phyloP scores from a whole-genome alignment of 1,140 invertebrate genomes.

The Macrotrachela quadricornifera region DNA sequence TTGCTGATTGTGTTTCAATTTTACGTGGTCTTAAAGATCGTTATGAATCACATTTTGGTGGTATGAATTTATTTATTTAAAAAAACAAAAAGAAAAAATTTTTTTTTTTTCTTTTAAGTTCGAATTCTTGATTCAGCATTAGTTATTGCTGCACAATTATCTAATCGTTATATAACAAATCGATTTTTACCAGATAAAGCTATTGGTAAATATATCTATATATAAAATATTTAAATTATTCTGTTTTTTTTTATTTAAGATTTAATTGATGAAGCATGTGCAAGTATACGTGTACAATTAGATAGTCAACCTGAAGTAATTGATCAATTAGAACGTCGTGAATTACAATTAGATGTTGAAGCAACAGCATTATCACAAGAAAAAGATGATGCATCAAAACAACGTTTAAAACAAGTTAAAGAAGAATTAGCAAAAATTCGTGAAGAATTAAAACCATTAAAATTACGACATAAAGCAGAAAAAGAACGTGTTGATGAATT shows the following conservation, averaged over 20 bases:
- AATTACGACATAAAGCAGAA: conserved; percentile 6
- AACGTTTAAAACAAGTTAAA: conserved; percentile 1
- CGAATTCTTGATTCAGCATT: conserved; percentile 12
- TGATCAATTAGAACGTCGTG: conserved; percentile 11
- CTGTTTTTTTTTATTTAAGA: no score
- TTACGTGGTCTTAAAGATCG: conserved; percentile 15
- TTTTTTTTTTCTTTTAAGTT: no score
- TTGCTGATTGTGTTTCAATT: conserved; percentile 14
- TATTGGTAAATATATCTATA: no score
- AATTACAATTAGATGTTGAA: conserved; percentile 13
- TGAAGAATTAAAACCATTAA: not conserved
- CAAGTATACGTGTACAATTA: not conserved
- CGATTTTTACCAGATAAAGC: conserved; percentile 17
- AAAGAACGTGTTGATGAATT: conserved; percentile 6
- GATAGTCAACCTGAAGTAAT: conserved; percentile 12
- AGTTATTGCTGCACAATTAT: conserved; percentile 11
- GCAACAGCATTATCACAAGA: conserved; percentile 11
- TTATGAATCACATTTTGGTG: conserved; percentile 15
- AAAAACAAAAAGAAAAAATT: no score
- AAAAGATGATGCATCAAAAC: conserved; percentile 7
- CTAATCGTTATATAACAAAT: conserved; percentile 14
- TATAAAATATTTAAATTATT: no score
- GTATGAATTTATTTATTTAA: no score
- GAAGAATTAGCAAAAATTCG: conserved; percentile 9
- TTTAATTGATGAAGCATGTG: conserved; percentile 16